Base-by-base conservation (phyloP, 1,140 invertebrate species). In the Listronotus bonariensis region DNA sequence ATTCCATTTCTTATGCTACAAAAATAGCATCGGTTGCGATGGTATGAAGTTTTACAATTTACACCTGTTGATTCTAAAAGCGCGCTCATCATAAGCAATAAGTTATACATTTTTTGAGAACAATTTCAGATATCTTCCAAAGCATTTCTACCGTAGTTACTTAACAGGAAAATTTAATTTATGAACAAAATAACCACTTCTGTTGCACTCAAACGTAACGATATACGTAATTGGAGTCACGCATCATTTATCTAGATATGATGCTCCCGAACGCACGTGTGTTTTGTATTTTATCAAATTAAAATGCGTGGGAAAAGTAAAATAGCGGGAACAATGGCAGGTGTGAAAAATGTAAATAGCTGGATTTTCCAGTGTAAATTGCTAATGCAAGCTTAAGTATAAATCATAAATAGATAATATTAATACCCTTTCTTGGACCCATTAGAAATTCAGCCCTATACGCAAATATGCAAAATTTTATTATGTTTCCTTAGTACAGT, bases 251-350 rank as follows among this genome's bases (percentile, higher is more conserved):
- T 20, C 48, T 10, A n/a, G 31, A 51, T 51, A 32, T 51, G 48
- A 51, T 51, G 48, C 18, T 51, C 48, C 48, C 26, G 15, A 51
- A 51, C 48, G 48, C 48, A 51, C 48, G 48, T 51, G 48, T 51
- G 20, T 51, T 51, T 31, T 20, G 18, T 51, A 51, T 51, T 51
- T 51, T 51, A 51, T 51, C 18, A 51, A 51, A 31, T 51, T 51
- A 12, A 51, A 51, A 34, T 51, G 48, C 48, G 48, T 51, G 48
- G 48, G 48, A 51, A 51, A 51, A 3, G 48, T 31, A 51, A 51
- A 51, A 51, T 32, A 51, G 31, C 48, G 31, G 18, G 18, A 51
- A 51, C 26, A 51, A 51, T 15, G 18, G 48, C 48, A 26, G 20
- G 20, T 26, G 20, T 26, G 20, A 26, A 26, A 26, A 26, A 26